Evolutionary conservation across 2,888 invertebrate genomes (phyloP).

Genomic region (Dusona sp.): DNA sequence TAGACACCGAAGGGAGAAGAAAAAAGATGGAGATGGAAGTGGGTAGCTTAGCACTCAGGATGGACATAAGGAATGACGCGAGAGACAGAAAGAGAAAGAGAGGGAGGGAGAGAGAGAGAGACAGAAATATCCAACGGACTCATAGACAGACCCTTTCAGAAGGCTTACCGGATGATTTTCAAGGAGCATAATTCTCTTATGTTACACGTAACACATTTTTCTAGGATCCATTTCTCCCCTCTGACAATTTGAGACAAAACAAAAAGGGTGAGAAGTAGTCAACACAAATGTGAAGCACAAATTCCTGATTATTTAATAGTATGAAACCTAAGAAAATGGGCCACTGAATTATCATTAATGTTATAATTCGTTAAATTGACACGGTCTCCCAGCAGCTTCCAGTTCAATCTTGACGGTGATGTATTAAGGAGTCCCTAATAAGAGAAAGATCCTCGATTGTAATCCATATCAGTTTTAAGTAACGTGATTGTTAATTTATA

Average conservation of each 20-base stretch:
- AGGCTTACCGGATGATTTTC: conserved; percentile 75
- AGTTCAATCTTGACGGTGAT: background rate
- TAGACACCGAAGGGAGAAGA: conserved; percentile 69
- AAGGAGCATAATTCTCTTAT: conserved; percentile 72
- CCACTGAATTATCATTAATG: background rate
- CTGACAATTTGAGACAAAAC: conserved; percentile 11
- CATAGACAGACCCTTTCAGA: conserved; percentile 66
- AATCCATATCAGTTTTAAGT: background rate
- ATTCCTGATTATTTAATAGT: background rate
- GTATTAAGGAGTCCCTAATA: background rate
- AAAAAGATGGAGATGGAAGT: conserved; percentile 75
- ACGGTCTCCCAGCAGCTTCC: background rate
- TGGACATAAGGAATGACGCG: conserved; percentile 70
- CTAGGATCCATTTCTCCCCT: background rate
- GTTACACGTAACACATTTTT: conserved; percentile 40
- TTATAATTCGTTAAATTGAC: no score
- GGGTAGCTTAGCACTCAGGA: conserved; percentile 77
- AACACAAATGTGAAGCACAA: background rate
- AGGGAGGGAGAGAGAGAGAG: conserved; percentile 2
- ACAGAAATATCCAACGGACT: conserved; percentile 27
- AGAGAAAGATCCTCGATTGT: background rate
- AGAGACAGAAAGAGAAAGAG: background rate
- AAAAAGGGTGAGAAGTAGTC: background rate
- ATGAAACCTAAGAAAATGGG: background rate
- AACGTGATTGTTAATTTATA: background rate